Percentiles rank a stretch among this genome's conserved stretches.
These are phyloP conservation scores for Tetragnatha versicolor DNA, from an alignment of 1,140 invertebrate genomes.

Conservation along the genomic window DNA sequence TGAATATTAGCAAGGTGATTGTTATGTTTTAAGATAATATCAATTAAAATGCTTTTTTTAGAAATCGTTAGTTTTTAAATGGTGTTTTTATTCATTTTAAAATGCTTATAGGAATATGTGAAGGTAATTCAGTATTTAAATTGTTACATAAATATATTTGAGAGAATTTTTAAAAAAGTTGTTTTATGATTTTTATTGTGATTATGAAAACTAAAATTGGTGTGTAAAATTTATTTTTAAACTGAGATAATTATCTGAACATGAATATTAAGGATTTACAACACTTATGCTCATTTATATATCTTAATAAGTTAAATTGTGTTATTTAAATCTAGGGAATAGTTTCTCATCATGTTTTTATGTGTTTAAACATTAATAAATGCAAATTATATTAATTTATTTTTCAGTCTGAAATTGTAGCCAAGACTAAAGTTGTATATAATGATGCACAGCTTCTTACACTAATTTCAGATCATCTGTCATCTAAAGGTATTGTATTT, in stretches of 20 bases:
- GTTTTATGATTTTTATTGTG: not conserved
- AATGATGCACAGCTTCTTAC: slow-evolving; percentile 92
- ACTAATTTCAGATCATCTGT: slow-evolving; percentile 88
- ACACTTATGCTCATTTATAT: no score
- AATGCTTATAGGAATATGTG: no score
- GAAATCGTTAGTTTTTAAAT: slow-evolving; percentile 43
- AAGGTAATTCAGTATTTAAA: no score
- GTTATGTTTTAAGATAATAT: not conserved
- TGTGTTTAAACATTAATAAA: not conserved
- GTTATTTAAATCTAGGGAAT: no score
- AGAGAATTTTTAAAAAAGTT: not conserved
- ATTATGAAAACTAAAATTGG: not conserved
- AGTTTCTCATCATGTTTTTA: no score
- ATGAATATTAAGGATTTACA: no score
- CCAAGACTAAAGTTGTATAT: slow-evolving; percentile 92
- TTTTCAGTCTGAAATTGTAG: slow-evolving; percentile 86
- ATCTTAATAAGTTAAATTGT: no score
- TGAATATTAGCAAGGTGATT: slow-evolving; percentile 80
- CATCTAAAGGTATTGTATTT: slow-evolving; percentile 71
- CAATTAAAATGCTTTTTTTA: no score
- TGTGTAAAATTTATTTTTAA: no score
- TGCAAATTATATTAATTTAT: slow-evolving; percentile 33
- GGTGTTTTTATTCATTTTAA: no score
- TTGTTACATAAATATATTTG: no score
- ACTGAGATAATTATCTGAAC: no score